Evolutionary conservation across 2,113 vertebrate genomes (phyloP).

Genomic region (Lycocorax pyrrhopterus): DNA sequence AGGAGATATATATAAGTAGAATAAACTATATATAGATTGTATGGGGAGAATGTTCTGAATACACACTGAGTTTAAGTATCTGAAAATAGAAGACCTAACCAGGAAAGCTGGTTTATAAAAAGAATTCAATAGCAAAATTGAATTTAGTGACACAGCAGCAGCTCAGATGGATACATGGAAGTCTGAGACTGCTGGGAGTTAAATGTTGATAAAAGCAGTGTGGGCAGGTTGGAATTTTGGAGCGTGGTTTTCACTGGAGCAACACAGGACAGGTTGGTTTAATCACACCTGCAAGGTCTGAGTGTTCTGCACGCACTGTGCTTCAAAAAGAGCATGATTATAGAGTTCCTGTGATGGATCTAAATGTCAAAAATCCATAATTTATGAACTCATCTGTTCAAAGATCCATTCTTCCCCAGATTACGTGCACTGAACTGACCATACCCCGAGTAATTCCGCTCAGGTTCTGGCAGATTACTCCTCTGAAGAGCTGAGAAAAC

Average conservation of each 20-base stretch:
- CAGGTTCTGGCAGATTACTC: neutral
- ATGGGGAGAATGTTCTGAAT: neutral
- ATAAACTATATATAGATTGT: neutral
- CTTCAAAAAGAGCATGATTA: neutral
- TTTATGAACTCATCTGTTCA: neutral
- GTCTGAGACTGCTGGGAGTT: neutral
- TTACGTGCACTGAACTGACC: neutral
- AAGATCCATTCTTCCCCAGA: neutral
- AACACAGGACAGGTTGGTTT: neutral
- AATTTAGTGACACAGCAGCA: neutral
- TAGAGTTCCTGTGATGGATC: neutral
- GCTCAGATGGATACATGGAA: neutral
- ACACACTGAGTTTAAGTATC: rapidly evolving
- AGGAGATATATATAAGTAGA: neutral
- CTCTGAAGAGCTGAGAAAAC: neutral
- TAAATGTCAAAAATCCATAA: neutral
- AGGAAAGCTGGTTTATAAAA: neutral
- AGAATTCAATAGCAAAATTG: neutral
- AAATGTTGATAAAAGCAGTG: rapidly evolving
- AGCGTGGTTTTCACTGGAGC: neutral
- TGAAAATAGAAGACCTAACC: neutral
- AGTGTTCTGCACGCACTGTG: neutral
- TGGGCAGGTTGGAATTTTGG: neutral
- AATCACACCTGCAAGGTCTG: neutral
- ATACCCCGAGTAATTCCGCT: neutral